These are phyloP conservation scores for Camelus dromedarius DNA, from an alignment of 2,113 vertebrate genomes.

Conservation along the genomic window DNA sequence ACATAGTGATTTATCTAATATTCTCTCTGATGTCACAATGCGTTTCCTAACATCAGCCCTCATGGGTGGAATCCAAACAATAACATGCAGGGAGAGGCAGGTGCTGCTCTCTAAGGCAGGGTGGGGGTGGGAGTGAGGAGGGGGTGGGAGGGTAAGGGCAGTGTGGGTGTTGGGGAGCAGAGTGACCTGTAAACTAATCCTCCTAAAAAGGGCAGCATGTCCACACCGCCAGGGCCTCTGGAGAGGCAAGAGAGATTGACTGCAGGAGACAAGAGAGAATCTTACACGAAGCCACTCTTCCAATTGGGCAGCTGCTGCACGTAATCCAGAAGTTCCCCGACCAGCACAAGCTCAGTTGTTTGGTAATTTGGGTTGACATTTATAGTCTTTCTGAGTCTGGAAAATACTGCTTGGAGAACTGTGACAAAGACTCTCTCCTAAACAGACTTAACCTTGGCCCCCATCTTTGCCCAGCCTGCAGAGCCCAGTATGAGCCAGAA, in stretches of 20 bases:
- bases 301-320: background rate
- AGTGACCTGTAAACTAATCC: background rate
- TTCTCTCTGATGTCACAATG: background rate
- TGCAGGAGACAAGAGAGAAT: background rate
- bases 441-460: background rate
- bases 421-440: background rate
- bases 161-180: background rate
- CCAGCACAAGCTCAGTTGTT: background rate
- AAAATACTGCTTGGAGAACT: background rate
- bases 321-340: background rate
- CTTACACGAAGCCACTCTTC: background rate
- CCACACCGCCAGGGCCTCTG: too few relatives aligned
- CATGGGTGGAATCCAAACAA: constrained; percentile 6
- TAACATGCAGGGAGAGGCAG: background rate
- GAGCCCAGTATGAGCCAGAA: background rate
- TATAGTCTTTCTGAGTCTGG: background rate
- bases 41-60: constrained; percentile 1
- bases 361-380: background rate
- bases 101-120: background rate
- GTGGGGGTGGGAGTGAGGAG: background rate
- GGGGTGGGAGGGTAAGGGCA: too few relatives aligned
- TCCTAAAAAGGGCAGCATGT: background rate
- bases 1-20: constrained; percentile 24
- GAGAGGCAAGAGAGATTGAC: background rate
- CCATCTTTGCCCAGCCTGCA: background rate